Conservation (phyloP, 2,888 invertebrate genomes). For the Nemoura dubitans region DNA sequence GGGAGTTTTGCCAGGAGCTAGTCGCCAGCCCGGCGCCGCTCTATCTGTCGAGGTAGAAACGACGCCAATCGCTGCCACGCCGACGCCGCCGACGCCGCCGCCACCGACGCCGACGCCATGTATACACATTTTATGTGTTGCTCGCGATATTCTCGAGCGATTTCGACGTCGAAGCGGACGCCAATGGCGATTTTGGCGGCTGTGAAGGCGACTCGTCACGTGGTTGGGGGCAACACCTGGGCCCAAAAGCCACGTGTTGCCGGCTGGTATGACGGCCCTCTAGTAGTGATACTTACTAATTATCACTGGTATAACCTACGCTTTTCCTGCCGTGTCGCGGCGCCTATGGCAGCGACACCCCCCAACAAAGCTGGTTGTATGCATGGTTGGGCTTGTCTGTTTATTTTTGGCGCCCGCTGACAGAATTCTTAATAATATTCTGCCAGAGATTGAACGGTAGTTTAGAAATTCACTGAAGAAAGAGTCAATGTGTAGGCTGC, state of each 20-base stretch:
- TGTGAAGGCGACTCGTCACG: neutral
- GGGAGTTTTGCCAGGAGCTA: slow-evolving; percentile 31
- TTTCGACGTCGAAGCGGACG: neutral
- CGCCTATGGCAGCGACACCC: too few species aligned
- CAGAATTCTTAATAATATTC: too few species aligned
- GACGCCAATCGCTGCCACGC: slow-evolving; percentile 13
- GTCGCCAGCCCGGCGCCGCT: slow-evolving; percentile 20
- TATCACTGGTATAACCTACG: too few species aligned
- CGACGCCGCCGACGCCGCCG: neutral
- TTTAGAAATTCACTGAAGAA: too few species aligned
- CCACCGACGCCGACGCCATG: neutral
- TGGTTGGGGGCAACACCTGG: neutral
- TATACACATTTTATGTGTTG: neutral
- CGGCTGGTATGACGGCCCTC: too few species aligned
- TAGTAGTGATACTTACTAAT: too few species aligned
- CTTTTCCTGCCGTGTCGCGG: too few species aligned
- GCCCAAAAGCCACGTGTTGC: neutral
- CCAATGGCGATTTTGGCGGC: neutral
- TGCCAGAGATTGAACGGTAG: too few species aligned
- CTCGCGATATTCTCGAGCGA: neutral
- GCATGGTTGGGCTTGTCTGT: too few species aligned
- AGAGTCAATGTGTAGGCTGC: too few species aligned
- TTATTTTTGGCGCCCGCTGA: too few species aligned
- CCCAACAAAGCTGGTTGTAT: too few species aligned
- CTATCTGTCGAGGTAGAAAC: slow-evolving; percentile 23